Evolutionary conservation across 2,888 invertebrate species (phyloP), one percentile per base, ranked within the genome.

Genomic region (Macaria liturata): DNA sequence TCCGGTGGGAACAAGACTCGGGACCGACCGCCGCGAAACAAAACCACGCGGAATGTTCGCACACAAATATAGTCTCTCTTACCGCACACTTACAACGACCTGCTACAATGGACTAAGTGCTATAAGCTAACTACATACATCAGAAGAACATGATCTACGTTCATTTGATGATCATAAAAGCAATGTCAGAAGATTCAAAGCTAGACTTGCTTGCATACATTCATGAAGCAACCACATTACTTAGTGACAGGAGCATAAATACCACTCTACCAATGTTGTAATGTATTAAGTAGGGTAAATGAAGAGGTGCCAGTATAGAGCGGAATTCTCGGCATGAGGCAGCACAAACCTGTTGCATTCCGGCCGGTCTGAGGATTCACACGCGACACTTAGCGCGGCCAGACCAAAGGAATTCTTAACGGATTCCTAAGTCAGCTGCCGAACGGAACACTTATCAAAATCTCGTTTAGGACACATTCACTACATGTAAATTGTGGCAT

Each of bases 1-100:
- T 86, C 85, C 85, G 82, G 81, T 74, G 78, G 75, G 51, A 51
- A 51, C 32, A 45, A 45, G 20, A 20, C 20, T 20, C 51, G 30
- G 8, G 51, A 59, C 59, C 54, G 51, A 50, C 54, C 59, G 42
- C 67, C 66, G 72, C 71, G 67, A 64, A 74, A 75, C 71, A 69
- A 71, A 70, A 68, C 69, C 51, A 62, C 61, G 37, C 9, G 48
- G 39, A 57, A 51, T 54, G 54, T 49, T 40, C 39, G 43, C 30
- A 32, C 32, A 54, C 34, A 37, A 54, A 54, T 50, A 54, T 49
- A 39, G 32, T 45, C 39, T 4, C 47, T 52, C 9, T 45, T 49
- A 46, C 42, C n/a, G 42, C 42, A 42, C 42, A n/a, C 8, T 9
- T 42, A 8, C 9, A 42, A 42, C 42, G 9, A 42, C 8, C 42